Conservation (phyloP, 2,113 vertebrate species). For the Ophthalmolycus amberensis region DNA sequence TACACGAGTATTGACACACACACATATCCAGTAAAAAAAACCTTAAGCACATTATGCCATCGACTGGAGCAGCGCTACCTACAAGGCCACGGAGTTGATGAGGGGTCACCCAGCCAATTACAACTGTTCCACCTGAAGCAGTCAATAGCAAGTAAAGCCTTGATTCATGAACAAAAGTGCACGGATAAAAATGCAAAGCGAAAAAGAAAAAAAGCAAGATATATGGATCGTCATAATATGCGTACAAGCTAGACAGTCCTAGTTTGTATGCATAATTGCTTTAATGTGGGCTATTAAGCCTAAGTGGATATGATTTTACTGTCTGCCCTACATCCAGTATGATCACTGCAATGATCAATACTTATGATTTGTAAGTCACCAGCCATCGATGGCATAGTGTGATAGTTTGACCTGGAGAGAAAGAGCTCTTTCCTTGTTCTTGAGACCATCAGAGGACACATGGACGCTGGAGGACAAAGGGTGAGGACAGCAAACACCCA, state of each 20-base stretch:
- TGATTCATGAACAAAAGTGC: conserved; percentile 85
- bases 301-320: conserved; percentile 95
- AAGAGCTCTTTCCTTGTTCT: conserved; percentile 86
- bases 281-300: conserved; percentile 95
- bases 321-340: conserved; percentile 89
- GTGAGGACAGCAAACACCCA: conserved; percentile 47
- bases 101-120: conserved; percentile 77
- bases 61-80: conserved; percentile 70
- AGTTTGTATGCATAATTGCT: conserved; percentile 93
- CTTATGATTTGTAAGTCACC: conserved; percentile 92
- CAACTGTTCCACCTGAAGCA: conserved; percentile 81
- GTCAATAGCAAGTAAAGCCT: conserved; percentile 78
- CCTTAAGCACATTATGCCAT: conserved; percentile 80
- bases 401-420: conserved; percentile 87
- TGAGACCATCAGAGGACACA: conserved; percentile 80
- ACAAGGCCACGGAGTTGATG: conserved; percentile 68
- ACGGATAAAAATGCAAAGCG: conserved; percentile 80
- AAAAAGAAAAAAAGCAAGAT: conserved; percentile 74
- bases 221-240: conserved; percentile 79
- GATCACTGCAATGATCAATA: conserved; percentile 92
- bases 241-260: conserved; percentile 83
- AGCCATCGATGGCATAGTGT: conserved; percentile 84
- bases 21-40: conserved; percentile 76
- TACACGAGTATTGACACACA: conserved; percentile 83
- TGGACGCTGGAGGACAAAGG: conserved; percentile 67